Evolutionary conservation across 2,888 invertebrate species (phyloP).

Genomic region (Bombylius major): DNA sequence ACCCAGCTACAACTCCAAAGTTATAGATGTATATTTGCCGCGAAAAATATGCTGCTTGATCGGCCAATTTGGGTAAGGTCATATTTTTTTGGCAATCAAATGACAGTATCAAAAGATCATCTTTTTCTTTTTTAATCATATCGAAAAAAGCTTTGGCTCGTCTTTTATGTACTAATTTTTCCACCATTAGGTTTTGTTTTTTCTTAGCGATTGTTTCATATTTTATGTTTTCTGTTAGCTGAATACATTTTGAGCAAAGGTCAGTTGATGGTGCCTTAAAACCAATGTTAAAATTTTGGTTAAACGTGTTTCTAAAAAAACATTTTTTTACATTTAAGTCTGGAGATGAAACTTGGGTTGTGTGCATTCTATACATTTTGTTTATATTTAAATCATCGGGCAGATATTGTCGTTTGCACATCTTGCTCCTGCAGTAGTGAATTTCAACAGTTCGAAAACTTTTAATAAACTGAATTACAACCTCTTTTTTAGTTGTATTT

Average conservation of each 20-base stretch:
- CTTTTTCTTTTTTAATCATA: conserved; percentile 12
- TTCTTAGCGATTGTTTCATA: not conserved
- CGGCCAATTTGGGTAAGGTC: conserved; percentile 21
- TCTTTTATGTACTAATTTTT: conserved; percentile 14
- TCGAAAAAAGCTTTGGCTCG: conserved; percentile 17
- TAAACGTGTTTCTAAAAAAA: conserved; percentile 14
- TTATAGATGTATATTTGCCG: conserved; percentile 21
- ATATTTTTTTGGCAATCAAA: conserved; percentile 26
- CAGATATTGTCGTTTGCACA: conserved; percentile 9
- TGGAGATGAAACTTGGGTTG: not conserved
- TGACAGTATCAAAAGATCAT: conserved; percentile 15
- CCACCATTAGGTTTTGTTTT: conserved; percentile 5
- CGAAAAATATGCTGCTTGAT: conserved; percentile 22
- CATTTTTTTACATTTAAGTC: conserved; percentile 7
- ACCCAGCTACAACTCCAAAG: conserved; percentile 19
- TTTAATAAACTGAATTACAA: conserved; percentile 14
- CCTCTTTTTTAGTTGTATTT: conserved; percentile 4
- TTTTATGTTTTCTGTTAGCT: conserved; percentile 7
- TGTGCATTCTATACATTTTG: conserved; percentile 11
- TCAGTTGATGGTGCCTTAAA: conserved; percentile 14
- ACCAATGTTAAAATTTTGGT: conserved; percentile 15
- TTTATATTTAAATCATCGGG: conserved; percentile 12
- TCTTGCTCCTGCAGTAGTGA: conserved; percentile 16
- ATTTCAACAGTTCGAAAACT: conserved; percentile 15
- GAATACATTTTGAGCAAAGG: conserved; percentile 12